Base-by-base conservation (phyloP, 1,140 invertebrate species). In the Periplaneta americana region DNA sequence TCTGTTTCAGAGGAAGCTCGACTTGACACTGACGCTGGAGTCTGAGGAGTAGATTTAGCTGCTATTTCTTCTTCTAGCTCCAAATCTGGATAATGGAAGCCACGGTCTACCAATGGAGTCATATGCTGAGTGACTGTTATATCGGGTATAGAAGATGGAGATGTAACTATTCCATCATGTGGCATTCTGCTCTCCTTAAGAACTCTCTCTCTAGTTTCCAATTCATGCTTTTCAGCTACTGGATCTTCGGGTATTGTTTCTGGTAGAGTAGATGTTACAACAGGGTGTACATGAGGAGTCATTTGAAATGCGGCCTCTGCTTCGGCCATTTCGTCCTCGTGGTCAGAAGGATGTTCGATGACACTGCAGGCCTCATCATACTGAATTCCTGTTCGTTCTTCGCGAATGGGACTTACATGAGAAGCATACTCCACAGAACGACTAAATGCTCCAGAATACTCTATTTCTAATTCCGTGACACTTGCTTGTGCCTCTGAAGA, bases 121-220 rank as follows among this genome's bases (percentile, higher is more conserved):
- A 92, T 88, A 84, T 93, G 91, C 85, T 94, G 90, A 5, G 93
- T 94, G 18, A 94, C 90, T 84, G 91, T 94, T 79, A 94, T 94
- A 85, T 93, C 92, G 32, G 93, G 93, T 84, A 94, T 92, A 77
- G 89, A 88, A 77, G 89, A 89, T 79, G 89, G 89, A 82, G 88
- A 89, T 82, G 87, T 85, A 17, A 34, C 9, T 75, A 88, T 87
- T 74, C 87, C 85, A 2, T 85, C 85, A 36, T 86, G 85, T 8
- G 87, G 83, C 34, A 86, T 85, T 79, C 88, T 87, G 76, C 88
- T 87, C 82, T 91, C 88, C 83, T 88, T 89, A 82, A 90, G 86
- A 1, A 86, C 86, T 81, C 87, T 87, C 83, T 90, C 88, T 79
- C 86, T 83, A 32, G 87, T 86, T 87, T 90, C 88, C 75, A 88